Conservation (phyloP, 2,797 vertebrate species). For the Protosalanx chinensis region DNA sequence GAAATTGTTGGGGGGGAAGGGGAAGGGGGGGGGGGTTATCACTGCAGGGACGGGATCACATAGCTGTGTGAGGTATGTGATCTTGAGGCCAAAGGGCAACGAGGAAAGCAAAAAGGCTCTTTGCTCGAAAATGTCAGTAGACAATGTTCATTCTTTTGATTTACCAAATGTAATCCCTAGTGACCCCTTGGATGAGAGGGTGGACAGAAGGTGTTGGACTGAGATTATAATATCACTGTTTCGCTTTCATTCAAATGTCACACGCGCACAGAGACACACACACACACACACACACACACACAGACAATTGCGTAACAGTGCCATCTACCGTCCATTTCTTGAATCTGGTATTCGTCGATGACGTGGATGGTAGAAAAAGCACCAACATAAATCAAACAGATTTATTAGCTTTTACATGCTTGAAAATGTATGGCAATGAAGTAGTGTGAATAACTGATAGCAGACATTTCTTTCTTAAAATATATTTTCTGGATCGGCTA, state of each 20-base stretch:
- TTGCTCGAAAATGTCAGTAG: constrained; percentile 53
- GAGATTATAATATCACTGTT: constrained; percentile 55
- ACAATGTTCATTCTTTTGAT: constrained; percentile 60
- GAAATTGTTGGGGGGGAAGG: not conserved
- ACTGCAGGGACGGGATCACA: not conserved
- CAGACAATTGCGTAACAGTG: not conserved
- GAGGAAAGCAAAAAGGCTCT: constrained; percentile 54
- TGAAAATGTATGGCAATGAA: no score
- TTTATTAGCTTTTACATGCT: no score
- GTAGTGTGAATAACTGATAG: no score
- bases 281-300: not conserved
- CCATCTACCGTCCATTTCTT: not conserved
- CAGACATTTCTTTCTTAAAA: no score
- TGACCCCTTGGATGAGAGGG: constrained; percentile 40
- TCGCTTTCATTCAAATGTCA: constrained; percentile 49
- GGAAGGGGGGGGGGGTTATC: no score
- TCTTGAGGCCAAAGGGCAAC: constrained; percentile 38
- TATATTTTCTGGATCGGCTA: no score
- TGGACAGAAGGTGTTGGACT: constrained; percentile 52
- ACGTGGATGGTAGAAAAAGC: no score
- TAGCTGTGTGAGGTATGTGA: constrained; percentile 18
- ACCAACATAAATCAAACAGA: no score
- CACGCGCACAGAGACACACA: not conserved
- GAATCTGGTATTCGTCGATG: no score
- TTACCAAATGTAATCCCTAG: constrained; percentile 57